phyloP scores from a whole-genome alignment of 2,888 invertebrate species.

The Cephalotes varians region DNA sequence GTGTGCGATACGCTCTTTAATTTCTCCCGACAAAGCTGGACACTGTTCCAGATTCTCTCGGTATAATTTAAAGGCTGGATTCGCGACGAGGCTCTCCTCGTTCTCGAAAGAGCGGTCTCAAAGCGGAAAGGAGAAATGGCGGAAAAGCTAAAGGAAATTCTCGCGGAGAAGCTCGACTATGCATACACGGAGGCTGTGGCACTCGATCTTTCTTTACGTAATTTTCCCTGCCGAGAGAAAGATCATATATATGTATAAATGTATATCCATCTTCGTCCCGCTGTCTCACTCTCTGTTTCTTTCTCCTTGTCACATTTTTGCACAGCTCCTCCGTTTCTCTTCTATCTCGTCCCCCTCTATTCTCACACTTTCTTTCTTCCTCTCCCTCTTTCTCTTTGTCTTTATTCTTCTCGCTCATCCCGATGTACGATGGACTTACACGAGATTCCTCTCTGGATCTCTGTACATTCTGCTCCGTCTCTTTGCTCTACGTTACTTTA shows the following conservation, averaged over 20 bases:
- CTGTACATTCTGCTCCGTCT: slow-evolving; percentile 46
- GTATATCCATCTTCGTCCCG: slow-evolving; percentile 44
- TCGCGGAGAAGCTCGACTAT: slow-evolving; percentile 54
- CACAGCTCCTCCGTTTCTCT: slow-evolving; percentile 13
- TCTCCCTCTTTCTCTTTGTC: background rate
- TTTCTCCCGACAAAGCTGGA: background rate
- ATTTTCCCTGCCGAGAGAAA: slow-evolving; percentile 47
- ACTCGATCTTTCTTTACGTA: slow-evolving; percentile 48
- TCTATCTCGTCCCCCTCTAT: background rate
- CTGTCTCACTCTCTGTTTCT: slow-evolving; percentile 32
- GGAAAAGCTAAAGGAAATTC: slow-evolving; percentile 50
- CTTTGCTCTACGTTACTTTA: slow-evolving; percentile 47
- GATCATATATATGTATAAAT: slow-evolving; percentile 57
- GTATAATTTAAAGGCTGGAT: slow-evolving; percentile 4
- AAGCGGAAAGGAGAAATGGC: slow-evolving; percentile 62
- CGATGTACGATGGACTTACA: slow-evolving; percentile 46
- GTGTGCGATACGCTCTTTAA: background rate
- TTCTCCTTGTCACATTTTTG: slow-evolving; percentile 10
- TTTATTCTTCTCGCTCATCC: slow-evolving; percentile 50
- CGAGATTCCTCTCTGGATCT: slow-evolving; percentile 55
- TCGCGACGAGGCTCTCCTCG: slow-evolving; percentile 20
- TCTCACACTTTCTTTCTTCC: background rate
- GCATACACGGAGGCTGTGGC: slow-evolving; percentile 54
- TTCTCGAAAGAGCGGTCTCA: background rate
- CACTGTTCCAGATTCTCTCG: slow-evolving; percentile 38